Evolutionary conservation across 2,113 vertebrate genomes (phyloP).

Genomic region (Acinonyx jubatus): DNA sequence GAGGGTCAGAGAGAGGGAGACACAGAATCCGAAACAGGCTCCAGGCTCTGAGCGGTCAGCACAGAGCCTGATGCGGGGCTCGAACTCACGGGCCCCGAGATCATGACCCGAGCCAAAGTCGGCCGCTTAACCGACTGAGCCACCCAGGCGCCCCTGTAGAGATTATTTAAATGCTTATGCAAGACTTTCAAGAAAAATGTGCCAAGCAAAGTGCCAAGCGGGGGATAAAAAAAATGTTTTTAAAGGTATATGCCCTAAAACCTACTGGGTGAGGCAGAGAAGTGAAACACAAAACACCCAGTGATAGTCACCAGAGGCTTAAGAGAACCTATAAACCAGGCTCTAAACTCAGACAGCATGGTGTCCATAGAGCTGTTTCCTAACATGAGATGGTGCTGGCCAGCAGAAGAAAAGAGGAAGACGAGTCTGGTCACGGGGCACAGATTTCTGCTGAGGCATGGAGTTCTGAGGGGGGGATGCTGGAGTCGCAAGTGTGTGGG

Average conservation of each 20-base stretch:
- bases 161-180: not conserved
- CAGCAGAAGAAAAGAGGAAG: not conserved
- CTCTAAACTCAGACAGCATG: not conserved
- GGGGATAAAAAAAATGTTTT: not conserved
- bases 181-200: conserved; percentile 11
- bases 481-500: not conserved
- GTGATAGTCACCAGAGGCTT: not conserved
- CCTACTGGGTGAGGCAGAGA: not conserved
- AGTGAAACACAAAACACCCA: not conserved
- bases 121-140: no score
- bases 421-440: not conserved
- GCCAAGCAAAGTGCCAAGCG: not conserved
- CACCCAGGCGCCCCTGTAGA: not conserved
- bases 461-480: not conserved
- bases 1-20: no score
- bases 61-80: no score
- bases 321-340: not conserved
- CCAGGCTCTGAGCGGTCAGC: no score
- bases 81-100: no score
- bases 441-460: not conserved
- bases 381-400: not conserved
- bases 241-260: not conserved
- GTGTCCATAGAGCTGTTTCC: no score
- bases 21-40: no score
- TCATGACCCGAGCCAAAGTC: no score